Conservation (phyloP, 2,888 invertebrate genomes). For the Thymelicus acteon region DNA sequence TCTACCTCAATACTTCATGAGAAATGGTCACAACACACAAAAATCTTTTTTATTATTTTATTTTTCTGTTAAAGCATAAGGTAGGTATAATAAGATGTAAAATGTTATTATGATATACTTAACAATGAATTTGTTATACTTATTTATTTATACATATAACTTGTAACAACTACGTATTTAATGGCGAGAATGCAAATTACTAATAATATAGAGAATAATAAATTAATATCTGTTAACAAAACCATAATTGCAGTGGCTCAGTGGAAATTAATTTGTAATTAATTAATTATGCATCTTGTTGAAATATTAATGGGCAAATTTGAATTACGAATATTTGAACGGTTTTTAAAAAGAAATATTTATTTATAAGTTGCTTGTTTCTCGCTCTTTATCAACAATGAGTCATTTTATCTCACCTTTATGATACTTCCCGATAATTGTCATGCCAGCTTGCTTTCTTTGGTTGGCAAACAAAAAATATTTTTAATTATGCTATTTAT, state of each 20-base stretch:
- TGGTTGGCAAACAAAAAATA: no score
- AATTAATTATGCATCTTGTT: not conserved
- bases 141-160: not conserved
- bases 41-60: no score
- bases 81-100: not conserved
- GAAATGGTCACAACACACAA: no score
- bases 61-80: no score
- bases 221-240: not conserved
- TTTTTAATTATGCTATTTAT: no score
- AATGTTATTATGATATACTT: not conserved
- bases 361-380: no score
- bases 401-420: no score
- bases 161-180: not conserved
- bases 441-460: no score
- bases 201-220: not conserved
- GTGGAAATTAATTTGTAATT: not conserved
- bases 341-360: not conserved
- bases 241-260: not conserved
- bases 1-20: no score
- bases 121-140: constrained; percentile 3
- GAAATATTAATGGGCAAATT: constrained; percentile 1
- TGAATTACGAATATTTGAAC: not conserved
- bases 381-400: no score
- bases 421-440: no score
- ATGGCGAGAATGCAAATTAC: constrained; percentile 5